These are phyloP conservation scores for Pelusios castaneus DNA, from an alignment of 2,113 vertebrate genomes.

Conservation along the genomic window DNA sequence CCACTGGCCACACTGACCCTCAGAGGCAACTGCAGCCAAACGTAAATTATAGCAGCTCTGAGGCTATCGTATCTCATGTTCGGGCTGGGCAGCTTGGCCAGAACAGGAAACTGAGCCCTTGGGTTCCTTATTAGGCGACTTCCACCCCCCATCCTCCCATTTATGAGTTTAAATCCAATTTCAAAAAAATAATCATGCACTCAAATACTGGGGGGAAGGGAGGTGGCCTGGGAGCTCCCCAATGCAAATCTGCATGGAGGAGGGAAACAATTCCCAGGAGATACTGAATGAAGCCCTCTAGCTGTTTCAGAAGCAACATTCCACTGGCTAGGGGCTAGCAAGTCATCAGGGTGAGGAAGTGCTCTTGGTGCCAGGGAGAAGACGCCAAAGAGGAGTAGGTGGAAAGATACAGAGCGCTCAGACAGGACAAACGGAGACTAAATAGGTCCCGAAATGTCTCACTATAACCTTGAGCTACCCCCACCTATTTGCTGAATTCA, in stretches of 20 bases:
- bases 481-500: background rate
- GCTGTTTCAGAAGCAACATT: background rate
- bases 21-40: background rate
- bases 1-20: background rate
- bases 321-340: background rate
- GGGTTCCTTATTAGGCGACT: background rate
- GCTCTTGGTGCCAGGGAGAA: background rate
- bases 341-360: background rate
- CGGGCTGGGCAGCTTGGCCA: background rate
- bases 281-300: background rate
- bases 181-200: background rate
- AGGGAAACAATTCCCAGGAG: background rate
- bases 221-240: background rate
- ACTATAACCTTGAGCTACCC: background rate
- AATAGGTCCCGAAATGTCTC: background rate
- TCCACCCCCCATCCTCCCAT: background rate
- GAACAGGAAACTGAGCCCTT: background rate
- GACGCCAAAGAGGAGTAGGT: too few species aligned
- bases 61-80: background rate
- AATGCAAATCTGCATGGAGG: background rate
- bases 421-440: background rate
- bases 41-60: background rate
- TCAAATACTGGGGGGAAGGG: background rate
- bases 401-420: background rate
- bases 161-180: background rate